Conservation (phyloP, 2,888 invertebrate species). For the Lissonota sp. region DNA sequence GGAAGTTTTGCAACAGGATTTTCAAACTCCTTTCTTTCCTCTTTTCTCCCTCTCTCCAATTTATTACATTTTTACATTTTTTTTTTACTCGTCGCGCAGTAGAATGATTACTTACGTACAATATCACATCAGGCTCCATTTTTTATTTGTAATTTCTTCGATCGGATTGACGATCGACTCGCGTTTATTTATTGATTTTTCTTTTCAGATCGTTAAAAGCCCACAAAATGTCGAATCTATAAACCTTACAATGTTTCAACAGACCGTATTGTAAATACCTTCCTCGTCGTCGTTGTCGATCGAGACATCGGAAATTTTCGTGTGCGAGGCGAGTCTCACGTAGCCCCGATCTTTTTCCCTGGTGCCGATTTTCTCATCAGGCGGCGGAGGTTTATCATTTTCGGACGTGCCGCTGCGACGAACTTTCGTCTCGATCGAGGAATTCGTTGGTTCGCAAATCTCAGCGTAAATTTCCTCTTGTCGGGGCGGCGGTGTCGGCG, state of each 20-base stretch:
- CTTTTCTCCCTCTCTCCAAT: background rate
- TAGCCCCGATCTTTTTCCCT: constrained; percentile 79
- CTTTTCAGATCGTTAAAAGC: background rate
- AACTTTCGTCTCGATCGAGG: no score
- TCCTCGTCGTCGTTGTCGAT: constrained; percentile 81
- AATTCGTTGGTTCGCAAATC: constrained; percentile 77
- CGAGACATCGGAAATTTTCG: constrained; percentile 79
- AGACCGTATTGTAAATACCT: constrained; percentile 83
- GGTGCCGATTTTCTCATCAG: constrained; percentile 64
- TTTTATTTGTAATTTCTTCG: constrained; percentile 58
- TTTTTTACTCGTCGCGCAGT: constrained; percentile 6
- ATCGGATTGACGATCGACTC: constrained; percentile 49
- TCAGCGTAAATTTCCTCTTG: constrained; percentile 82
- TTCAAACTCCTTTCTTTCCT: constrained; percentile 31
- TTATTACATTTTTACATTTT: constrained; percentile 19
- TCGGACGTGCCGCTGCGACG: constrained; percentile 23
- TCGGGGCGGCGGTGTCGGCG: constrained; percentile 76
- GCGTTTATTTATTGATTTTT: background rate
- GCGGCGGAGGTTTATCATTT: constrained; percentile 72
- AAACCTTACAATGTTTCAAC: constrained; percentile 71
- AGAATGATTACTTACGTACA: constrained; percentile 44
- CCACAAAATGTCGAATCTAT: background rate
- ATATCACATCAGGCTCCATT: constrained; percentile 57
- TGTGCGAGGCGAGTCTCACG: constrained; percentile 78
- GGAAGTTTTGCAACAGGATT: constrained; percentile 66